phyloP scores from a whole-genome alignment of 2,888 invertebrate species.

The Caradrina kadenii region DNA sequence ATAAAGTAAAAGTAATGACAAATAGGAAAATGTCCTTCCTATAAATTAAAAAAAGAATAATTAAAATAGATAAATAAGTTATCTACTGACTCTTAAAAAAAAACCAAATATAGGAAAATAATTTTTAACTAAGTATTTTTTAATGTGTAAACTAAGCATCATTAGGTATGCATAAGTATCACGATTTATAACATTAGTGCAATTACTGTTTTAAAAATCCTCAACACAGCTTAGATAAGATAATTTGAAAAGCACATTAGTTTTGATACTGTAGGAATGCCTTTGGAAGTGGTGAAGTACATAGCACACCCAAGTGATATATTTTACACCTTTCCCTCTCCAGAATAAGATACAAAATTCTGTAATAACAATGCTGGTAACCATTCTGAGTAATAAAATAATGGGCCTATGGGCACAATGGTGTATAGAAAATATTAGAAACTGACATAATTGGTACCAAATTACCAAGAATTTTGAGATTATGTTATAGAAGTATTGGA shows the following conservation, averaged over 20 bases:
- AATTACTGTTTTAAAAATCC: slow-evolving; percentile 46
- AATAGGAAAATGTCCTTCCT: too few relatives aligned
- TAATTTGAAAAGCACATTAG: slow-evolving; percentile 56
- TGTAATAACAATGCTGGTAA: neutral
- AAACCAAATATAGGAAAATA: neutral
- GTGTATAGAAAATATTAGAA: neutral
- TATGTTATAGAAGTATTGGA: neutral
- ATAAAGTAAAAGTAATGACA: too few relatives aligned
- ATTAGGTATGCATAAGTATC: neutral
- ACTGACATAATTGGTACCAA: neutral
- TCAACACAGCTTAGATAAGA: slow-evolving; percentile 65
- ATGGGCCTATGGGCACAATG: too few relatives aligned
- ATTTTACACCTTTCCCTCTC: neutral
- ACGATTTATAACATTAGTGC: slow-evolving; percentile 3
- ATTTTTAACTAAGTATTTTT: neutral
- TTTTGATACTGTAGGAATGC: slow-evolving; percentile 4
- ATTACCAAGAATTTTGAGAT: neutral
- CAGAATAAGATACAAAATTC: neutral
- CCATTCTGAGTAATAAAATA: neutral
- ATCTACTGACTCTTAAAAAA: neutral
- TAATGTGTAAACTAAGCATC: slow-evolving; percentile 3
- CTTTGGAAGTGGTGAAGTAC: neutral
- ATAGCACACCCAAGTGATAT: neutral
- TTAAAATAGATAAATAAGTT: neutral
- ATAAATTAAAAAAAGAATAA: too few relatives aligned